Evolutionary conservation across 2,113 vertebrate species (phyloP).

Genomic region (Oreochromis aureus): DNA sequence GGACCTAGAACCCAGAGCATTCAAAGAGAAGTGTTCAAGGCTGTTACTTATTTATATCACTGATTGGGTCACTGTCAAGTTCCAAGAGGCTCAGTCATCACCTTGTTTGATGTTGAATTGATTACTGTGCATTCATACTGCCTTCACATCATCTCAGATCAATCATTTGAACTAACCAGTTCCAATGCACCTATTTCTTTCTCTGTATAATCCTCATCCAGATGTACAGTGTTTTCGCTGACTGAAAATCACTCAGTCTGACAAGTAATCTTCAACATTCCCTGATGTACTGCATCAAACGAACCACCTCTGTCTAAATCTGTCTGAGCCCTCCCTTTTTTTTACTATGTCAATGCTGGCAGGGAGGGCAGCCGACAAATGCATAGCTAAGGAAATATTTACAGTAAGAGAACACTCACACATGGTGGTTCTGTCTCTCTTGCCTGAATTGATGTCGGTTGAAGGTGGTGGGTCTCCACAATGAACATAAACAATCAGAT

Average conservation of each 20-base stretch:
- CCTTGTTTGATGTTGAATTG: background rate
- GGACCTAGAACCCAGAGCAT: background rate
- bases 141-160: background rate
- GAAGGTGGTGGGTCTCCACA: slow-evolving; percentile 59
- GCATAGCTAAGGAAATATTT: slow-evolving; percentile 74
- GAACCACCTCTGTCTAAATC: slow-evolving; percentile 1
- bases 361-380: slow-evolving; percentile 52
- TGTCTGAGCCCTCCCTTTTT: slow-evolving; percentile 20
- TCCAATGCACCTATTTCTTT: background rate
- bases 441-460: slow-evolving; percentile 43
- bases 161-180: background rate
- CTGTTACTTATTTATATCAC: background rate
- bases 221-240: background rate
- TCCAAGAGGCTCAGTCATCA: background rate
- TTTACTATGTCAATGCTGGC: slow-evolving; percentile 22
- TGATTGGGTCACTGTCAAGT: background rate
- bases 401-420: slow-evolving; percentile 56
- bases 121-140: background rate
- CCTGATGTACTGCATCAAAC: background rate
- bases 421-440: slow-evolving; percentile 60
- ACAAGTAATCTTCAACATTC: background rate
- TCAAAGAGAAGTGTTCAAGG: background rate
- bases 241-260: background rate
- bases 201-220: background rate
- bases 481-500: slow-evolving; percentile 61